Percentiles rank a stretch among this genome's conserved stretches.
These are phyloP conservation scores for Coptodon bakossiorum DNA, from an alignment of 2,113 vertebrate genomes.

Conservation along the genomic window DNA sequence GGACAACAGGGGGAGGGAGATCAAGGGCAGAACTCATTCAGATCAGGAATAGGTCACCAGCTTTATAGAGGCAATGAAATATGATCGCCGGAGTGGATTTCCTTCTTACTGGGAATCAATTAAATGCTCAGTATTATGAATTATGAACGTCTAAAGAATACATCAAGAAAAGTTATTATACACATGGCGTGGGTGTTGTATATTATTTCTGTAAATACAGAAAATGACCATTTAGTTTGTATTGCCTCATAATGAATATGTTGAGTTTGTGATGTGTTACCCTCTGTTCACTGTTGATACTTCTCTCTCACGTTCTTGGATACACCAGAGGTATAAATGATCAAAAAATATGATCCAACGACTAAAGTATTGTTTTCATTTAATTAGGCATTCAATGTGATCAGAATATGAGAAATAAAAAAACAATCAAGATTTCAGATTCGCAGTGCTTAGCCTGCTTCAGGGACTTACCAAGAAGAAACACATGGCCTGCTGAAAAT, in stretches of 20 bases:
- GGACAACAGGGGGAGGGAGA: slow-evolving; percentile 23
- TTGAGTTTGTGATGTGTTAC: background rate
- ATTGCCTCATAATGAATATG: background rate
- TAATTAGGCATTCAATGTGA: background rate
- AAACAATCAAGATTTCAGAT: background rate
- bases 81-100: background rate
- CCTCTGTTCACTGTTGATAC: background rate
- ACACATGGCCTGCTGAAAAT: background rate
- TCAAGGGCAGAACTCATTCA: slow-evolving; percentile 19
- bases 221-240: background rate
- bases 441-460: background rate
- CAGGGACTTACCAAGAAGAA: background rate
- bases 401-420: background rate
- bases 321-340: background rate
- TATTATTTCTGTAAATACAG: background rate
- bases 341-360: background rate
- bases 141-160: background rate
- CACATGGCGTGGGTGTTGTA: background rate
- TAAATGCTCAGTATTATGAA: background rate
- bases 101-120: background rate
- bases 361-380: background rate
- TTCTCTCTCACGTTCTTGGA: background rate
- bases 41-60: background rate
- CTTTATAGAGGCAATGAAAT: background rate
- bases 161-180: background rate